These are phyloP conservation scores for Cercocebus atys DNA, from an alignment of 2,113 vertebrate genomes.

Conservation along the genomic window DNA sequence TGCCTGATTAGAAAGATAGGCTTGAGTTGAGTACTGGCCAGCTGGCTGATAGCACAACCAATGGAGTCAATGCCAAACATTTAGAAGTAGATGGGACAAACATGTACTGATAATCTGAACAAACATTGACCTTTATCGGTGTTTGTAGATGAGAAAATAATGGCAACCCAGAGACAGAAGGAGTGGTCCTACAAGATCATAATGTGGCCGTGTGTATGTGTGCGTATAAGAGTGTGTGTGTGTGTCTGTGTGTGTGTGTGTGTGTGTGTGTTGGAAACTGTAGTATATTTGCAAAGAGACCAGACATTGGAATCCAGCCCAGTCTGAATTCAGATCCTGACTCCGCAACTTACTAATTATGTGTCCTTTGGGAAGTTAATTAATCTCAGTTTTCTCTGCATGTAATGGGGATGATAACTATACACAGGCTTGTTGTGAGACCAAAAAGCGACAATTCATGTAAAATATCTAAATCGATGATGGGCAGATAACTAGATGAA, in stretches of 20 bases:
- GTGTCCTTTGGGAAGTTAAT: constrained; percentile 15
- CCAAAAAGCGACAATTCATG: not conserved
- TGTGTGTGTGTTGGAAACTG: not conserved
- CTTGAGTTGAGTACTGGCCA: not conserved
- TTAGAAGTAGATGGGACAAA: not conserved
- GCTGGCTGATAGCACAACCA: not conserved
- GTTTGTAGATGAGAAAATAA: constrained; percentile 12
- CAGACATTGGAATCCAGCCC: not conserved
- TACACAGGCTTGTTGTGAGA: not conserved
- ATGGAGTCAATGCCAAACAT: not conserved
- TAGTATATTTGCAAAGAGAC: not conserved
- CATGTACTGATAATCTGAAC: not conserved
- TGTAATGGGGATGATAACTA: not conserved
- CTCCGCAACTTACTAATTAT: constrained; percentile 19
- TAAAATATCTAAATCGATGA: not conserved
- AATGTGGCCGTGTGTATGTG: not conserved
- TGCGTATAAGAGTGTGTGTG: not conserved
- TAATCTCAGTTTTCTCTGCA: not conserved
- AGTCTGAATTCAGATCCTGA: not conserved
- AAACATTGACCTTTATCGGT: not conserved
- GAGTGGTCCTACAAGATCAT: not conserved
- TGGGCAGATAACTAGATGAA: not conserved
- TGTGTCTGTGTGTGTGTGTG: not conserved
- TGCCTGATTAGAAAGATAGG: not conserved
- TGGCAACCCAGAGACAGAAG: not conserved